Evolutionary conservation across 2,113 vertebrate genomes (phyloP), one percentile per base, ranked within the genome.

Genomic region (Zosterops japonicus): DNA sequence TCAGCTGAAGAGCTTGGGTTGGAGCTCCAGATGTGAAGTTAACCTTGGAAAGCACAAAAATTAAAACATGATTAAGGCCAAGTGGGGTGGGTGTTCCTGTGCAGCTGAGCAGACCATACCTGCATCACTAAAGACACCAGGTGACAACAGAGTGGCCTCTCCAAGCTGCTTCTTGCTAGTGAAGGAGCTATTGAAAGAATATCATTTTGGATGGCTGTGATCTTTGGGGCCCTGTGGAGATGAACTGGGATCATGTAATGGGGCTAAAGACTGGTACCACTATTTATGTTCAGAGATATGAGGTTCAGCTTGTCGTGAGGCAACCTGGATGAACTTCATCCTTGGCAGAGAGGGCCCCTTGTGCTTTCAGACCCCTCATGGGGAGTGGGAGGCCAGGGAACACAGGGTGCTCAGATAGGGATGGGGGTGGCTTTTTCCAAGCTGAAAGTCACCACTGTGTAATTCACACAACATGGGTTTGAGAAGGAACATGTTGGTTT

Each of bases 21-120:
- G 60, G 52, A 90, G 68, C n/a, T 89, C 46, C 29, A 21, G 70
- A 44, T 75, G 64, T 91, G 52, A 80, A 50, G 42, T 84, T 80
- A 90, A 77, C 90, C 79, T 95, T 86, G 56, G 46, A 68, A 67
- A 83, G 89, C 74, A 88, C 44, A 68, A 71, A 47, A 94, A 92
- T 33, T 79, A 87, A 92, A 95, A 89, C 64, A 90, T 85, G 89
- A 84, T 90, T 36, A 74, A 91, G 90, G 63, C 33, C 60, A 46
- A 69, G 39, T 33, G 7, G 9, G 61, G 35, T 61, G 75, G 72
- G 65, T 14, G 8, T 67, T 85, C 24, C 63, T 56, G 42, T 35
- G 60, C 82, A 64, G 87, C 53, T 0, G 15, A 65, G 75, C 39
- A 11, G 63, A 44, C 4, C 2, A 10, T 59, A 27, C 35, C 55